Conservation (phyloP, 2,113 vertebrate species). For the Myiopsitta monachus region DNA sequence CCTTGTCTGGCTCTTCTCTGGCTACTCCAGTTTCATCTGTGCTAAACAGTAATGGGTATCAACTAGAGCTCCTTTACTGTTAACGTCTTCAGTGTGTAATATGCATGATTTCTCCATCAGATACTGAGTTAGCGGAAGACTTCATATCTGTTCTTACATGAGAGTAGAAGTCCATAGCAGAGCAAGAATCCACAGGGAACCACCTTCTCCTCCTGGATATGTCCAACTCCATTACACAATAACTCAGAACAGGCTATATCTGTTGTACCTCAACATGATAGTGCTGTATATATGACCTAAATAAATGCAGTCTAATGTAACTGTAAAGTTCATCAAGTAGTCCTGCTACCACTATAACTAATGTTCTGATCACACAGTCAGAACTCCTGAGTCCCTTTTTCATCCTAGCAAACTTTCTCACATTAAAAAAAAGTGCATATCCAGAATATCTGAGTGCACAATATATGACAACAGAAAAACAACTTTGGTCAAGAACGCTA, state of each 20-base stretch:
- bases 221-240: neutral
- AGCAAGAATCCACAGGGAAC: neutral
- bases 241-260: neutral
- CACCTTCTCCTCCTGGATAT: neutral
- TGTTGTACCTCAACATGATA: neutral
- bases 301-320: neutral
- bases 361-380: neutral
- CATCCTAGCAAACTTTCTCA: neutral
- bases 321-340: neutral
- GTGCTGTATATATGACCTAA: neutral
- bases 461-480: neutral
- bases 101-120: neutral
- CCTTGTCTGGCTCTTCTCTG: neutral
- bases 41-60: neutral
- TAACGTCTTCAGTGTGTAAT: neutral
- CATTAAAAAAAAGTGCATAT: fast-evolving
- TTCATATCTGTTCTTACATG: neutral
- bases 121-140: neutral
- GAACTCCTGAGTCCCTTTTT: neutral
- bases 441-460: neutral
- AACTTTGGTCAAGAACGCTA: neutral
- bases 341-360: neutral
- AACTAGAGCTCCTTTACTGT: neutral
- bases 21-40: neutral
- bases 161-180: neutral